These are phyloP conservation scores for Dysdera silvatica DNA, from an alignment of 1,140 invertebrate species.

Conservation along the genomic window DNA sequence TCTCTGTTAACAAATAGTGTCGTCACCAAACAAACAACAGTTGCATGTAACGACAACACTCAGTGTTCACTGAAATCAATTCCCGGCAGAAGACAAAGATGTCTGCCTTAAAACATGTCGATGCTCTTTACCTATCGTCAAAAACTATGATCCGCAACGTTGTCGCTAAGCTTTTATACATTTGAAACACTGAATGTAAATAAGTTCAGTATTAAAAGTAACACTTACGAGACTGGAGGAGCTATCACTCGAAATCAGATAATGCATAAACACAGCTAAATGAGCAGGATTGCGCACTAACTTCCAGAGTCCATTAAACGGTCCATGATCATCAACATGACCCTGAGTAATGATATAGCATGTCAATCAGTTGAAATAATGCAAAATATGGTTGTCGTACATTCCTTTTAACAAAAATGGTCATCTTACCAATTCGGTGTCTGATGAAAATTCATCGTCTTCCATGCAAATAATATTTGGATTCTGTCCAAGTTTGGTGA, in stretches of 20 bases:
- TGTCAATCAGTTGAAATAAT: neutral
- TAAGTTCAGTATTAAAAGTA: neutral
- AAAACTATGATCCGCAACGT: no score
- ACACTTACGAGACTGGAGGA: constrained; percentile 62
- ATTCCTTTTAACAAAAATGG: no score
- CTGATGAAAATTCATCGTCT: constrained; percentile 75
- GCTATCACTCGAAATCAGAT: constrained; percentile 74
- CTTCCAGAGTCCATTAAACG: constrained; percentile 66
- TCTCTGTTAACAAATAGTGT: no score
- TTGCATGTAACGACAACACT: no score
- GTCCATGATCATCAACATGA: constrained; percentile 65
- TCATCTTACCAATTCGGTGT: constrained; percentile 68
- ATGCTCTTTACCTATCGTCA: no score
- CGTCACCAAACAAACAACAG: no score
- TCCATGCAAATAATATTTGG: constrained; percentile 86
- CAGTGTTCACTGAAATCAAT: no score
- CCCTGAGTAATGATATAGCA: constrained; percentile 42
- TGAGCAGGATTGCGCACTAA: constrained; percentile 59
- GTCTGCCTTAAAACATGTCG: no score
- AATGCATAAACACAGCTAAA: constrained; percentile 81
- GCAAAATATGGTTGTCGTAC: constrained; percentile 33
- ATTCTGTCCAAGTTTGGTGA: constrained; percentile 43
- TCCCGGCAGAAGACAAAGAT: no score
- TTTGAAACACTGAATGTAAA: no score
- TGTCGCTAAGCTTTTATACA: no score